Conservation (phyloP, 2,797 vertebrate genomes). For the Liasis olivaceus region DNA sequence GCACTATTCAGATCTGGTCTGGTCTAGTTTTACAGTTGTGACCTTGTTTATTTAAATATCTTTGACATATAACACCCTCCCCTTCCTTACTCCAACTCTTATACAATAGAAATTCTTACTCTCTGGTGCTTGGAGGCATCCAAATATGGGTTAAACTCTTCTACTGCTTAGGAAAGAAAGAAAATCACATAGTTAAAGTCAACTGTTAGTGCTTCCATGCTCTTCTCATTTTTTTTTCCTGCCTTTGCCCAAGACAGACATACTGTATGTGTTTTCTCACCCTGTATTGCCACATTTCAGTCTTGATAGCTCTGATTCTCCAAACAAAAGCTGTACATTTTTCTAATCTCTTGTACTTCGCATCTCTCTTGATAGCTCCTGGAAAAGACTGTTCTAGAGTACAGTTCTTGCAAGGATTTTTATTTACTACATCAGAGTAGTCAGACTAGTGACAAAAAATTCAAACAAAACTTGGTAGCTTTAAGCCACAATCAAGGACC, state of each 20-base stretch:
- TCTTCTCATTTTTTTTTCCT: neutral
- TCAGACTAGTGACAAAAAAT: neutral
- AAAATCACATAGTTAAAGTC: neutral
- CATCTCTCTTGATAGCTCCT: neutral
- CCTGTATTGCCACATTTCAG: neutral
- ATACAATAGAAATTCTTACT: neutral
- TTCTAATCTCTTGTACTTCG: neutral
- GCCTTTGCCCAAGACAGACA: neutral
- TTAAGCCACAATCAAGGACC: neutral
- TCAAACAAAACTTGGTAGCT: neutral
- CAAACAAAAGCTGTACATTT: neutral
- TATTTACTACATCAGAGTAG: neutral
- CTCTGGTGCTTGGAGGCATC: neutral
- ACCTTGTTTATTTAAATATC: neutral
- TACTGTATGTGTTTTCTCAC: neutral
- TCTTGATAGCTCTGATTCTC: neutral
- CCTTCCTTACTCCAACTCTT: neutral
- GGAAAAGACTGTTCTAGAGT: neutral
- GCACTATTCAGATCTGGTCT: neutral
- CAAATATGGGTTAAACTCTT: neutral
- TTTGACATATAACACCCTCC: neutral
- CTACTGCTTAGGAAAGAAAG: neutral
- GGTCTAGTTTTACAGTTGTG: neutral
- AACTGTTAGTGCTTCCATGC: neutral
- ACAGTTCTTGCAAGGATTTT: neutral